phyloP scores from a whole-genome alignment of 1,140 invertebrate genomes.

The Aphaenogaster rudis region DNA sequence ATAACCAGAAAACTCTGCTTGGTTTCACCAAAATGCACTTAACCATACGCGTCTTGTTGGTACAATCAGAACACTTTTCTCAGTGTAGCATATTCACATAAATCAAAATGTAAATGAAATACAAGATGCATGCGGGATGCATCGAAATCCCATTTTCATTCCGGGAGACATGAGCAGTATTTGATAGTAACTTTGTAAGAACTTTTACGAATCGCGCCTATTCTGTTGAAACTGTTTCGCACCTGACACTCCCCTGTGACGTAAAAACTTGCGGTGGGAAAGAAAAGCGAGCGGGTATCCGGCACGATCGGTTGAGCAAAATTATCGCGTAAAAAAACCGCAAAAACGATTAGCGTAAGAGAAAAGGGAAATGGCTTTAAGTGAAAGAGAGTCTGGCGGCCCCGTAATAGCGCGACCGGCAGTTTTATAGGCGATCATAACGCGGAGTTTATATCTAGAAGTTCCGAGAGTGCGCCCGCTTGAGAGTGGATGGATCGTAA shows the following conservation, averaged over 20 bases:
- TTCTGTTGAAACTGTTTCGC: conserved; percentile 36
- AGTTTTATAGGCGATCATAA: conserved; percentile 59
- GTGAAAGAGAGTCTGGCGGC: not conserved
- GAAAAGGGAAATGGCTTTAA: conserved; percentile 14
- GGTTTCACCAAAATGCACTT: no score
- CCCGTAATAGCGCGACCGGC: not conserved
- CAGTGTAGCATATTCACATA: not conserved
- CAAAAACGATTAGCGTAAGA: not conserved
- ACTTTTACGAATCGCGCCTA: conserved; percentile 22
- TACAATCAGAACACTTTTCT: no score
- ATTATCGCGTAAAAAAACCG: not conserved
- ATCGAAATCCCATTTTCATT: conserved; percentile 53
- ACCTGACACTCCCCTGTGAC: not conserved
- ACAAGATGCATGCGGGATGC: conserved; percentile 7
- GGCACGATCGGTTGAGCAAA: not conserved
- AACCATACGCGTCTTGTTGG: no score
- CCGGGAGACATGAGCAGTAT: conserved; percentile 23
- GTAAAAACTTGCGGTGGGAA: not conserved
- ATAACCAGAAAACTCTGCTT: no score
- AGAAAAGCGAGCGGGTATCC: not conserved
- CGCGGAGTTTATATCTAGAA: conserved; percentile 37
- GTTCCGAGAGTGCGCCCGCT: not conserved
- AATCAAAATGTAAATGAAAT: conserved; percentile 67
- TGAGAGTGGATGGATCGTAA: conserved; percentile 47
- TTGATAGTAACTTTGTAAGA: conserved; percentile 52